Evolutionary conservation across 64 coral and sea anemone genomes (phyloP).

Genomic region (Cladopsammia gracilis): DNA sequence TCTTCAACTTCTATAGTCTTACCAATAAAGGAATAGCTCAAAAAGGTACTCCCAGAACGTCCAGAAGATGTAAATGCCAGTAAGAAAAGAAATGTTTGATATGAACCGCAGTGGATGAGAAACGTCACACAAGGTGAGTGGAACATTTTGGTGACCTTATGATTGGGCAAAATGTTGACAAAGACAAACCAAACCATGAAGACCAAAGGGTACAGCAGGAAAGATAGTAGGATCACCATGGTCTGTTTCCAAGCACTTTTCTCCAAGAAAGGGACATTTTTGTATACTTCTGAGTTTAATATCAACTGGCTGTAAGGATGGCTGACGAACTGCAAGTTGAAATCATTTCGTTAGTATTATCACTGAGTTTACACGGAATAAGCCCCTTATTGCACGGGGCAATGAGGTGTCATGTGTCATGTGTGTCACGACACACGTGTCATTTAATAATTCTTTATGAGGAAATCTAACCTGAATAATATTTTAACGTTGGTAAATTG

Average conservation of each 20-base stretch:
- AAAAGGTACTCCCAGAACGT: background rate
- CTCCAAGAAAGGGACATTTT: conserved; percentile 12
- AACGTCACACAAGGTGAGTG: conserved; percentile 8
- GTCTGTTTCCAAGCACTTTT: conserved; percentile 24
- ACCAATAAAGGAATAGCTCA: background rate
- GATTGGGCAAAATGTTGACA: background rate
- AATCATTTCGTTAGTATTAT: background rate
- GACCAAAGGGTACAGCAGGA: conserved; percentile 3
- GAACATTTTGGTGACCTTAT: conserved; percentile 13
- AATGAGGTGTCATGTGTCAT: no score
- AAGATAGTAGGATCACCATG: background rate
- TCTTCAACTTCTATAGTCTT: background rate
- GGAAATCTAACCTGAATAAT: no score
- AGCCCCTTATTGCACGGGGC: no score
- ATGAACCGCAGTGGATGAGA: background rate
- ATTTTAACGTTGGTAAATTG: no score
- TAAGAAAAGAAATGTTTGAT: conserved; percentile 21
- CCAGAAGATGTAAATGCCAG: background rate
- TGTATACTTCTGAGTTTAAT: no score
- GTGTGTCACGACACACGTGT: no score
- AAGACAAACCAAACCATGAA: conserved; percentile 13
- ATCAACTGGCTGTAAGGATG: conserved; percentile 53
- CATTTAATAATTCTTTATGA: no score
- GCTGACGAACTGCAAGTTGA: conserved; percentile 44
- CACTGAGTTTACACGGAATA: no score